These are phyloP conservation scores for Poicephalus gulielmi DNA, from an alignment of 2,113 vertebrate species.

Conservation along the genomic window DNA sequence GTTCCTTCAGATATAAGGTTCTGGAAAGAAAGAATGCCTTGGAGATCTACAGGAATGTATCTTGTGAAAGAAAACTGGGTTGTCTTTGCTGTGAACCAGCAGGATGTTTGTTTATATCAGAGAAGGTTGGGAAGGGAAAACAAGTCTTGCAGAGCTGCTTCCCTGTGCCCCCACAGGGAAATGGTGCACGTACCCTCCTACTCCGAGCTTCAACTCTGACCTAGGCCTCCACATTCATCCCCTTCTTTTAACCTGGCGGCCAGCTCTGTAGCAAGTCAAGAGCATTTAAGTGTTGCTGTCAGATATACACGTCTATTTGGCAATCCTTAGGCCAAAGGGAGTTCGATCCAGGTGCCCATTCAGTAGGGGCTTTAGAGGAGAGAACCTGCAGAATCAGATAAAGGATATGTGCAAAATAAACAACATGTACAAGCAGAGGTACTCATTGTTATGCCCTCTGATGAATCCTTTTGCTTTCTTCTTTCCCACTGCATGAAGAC, in stretches of 20 bases:
- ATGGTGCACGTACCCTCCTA: neutral
- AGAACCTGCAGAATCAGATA: neutral
- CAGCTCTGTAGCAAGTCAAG: neutral
- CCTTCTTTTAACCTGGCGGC: neutral
- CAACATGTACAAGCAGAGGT: neutral
- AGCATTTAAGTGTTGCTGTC: neutral
- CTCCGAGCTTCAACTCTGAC: neutral
- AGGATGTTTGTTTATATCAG: neutral
- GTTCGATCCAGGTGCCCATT: neutral
- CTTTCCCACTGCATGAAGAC: neutral
- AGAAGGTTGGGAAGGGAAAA: neutral
- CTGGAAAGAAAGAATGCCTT: neutral
- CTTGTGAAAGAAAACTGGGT: neutral
- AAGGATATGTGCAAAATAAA: neutral
- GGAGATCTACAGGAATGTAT: neutral
- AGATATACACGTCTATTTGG: rapidly evolving
- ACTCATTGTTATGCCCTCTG: too few relatives aligned
- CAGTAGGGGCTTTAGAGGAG: neutral
- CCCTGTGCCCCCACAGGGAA: neutral
- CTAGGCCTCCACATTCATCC: neutral
- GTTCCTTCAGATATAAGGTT: neutral
- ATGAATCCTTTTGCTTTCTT: neutral
- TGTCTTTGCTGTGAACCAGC: neutral
- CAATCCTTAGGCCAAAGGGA: neutral
- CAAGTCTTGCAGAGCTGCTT: neutral